A percentile compares a stretch with the other conserved stretches of the same genome.
phyloP scores from a whole-genome alignment of 2,113 vertebrate species.

The Choloepus hoffmanni region DNA sequence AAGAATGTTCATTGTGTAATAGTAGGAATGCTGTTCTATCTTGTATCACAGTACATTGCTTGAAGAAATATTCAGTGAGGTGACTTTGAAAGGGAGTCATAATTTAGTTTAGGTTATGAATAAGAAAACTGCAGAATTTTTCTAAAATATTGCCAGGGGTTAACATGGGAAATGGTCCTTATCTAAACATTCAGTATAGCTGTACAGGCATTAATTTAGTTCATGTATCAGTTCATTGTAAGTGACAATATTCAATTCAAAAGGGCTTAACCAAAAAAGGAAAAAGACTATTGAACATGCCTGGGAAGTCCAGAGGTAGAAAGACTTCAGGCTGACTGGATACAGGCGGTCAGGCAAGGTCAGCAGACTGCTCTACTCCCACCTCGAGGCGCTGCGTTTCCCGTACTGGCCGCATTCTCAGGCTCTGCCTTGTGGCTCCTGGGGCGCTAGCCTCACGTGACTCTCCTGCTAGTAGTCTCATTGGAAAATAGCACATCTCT shows the following conservation, averaged over 20 bases:
- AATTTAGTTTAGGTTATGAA: background rate
- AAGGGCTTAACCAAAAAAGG: background rate
- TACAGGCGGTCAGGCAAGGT: rapidly evolving
- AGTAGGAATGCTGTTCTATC: background rate
- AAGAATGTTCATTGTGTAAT: background rate
- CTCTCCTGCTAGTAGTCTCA: background rate
- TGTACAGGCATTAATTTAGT: background rate
- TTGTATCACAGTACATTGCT: background rate
- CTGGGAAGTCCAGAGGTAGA: background rate
- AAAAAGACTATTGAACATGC: background rate
- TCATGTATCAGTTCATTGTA: background rate
- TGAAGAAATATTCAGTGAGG: background rate
- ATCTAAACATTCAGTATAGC: background rate
- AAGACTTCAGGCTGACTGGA: background rate
- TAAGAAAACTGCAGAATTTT: background rate
- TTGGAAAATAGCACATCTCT: background rate
- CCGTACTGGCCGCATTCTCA: background rate
- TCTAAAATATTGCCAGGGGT: background rate
- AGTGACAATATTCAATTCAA: background rate
- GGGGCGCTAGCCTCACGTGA: background rate
- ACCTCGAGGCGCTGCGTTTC: background rate
- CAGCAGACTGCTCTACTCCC: background rate
- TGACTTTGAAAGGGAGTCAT: background rate
- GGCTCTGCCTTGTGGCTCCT: background rate
- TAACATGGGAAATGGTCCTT: background rate